A percentile compares a stretch with the other conserved stretches of the same genome.
Conservation (phyloP, 92 coral and sea anemone genomes). For the Desmophyllum pertusum region DNA sequence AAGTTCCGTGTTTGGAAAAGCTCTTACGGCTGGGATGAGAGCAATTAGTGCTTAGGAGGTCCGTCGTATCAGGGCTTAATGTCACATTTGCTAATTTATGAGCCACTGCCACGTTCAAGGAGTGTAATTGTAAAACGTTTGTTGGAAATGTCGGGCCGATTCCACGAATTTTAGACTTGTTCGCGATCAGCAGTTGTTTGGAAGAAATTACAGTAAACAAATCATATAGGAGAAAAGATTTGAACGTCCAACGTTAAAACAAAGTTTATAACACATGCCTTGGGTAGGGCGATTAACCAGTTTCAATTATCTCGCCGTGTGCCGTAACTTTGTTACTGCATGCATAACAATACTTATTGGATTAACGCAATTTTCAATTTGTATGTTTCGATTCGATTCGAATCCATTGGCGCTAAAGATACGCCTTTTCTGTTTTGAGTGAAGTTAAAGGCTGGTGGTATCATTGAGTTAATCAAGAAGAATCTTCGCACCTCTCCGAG, state of each 20-base stretch:
- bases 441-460: constrained; percentile 12
- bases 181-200: not conserved
- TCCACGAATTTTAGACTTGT: not conserved
- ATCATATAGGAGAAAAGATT: not conserved
- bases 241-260: too few species aligned
- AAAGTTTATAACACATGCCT: too few species aligned
- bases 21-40: too few species aligned
- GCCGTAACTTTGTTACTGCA: not conserved
- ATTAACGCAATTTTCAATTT: not conserved
- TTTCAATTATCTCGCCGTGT: not conserved
- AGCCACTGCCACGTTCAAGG: not conserved
- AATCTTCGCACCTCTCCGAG: not conserved
- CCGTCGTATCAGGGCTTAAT: too few species aligned
- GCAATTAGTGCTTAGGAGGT: too few species aligned
- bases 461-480: not conserved
- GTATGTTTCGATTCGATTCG: not conserved
- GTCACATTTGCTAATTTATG: too few species aligned
- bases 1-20: not conserved
- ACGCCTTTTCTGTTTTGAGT: not conserved
- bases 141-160: not conserved
- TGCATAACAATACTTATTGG: not conserved
- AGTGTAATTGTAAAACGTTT: not conserved
- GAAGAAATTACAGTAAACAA: not conserved
- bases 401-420: not conserved
- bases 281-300: too few species aligned